A percentile compares a stretch with the other conserved stretches of the same genome.
Evolutionary conservation across 2,888 invertebrate genomes (phyloP).

Genomic region (Eilema griseolum): DNA sequence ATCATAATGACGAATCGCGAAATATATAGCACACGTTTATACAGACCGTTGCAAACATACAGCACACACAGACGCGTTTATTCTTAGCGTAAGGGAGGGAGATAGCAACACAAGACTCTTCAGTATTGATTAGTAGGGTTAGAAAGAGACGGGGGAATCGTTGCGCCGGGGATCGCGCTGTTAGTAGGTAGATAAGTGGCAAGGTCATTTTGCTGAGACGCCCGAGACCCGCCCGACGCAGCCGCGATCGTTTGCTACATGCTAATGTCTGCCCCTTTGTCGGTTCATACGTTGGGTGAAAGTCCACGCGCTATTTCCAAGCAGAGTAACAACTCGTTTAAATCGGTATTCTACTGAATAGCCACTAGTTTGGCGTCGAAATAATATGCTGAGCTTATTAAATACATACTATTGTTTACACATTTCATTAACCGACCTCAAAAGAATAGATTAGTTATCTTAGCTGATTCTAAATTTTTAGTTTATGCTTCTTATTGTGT

Average conservation of each 20-base stretch:
- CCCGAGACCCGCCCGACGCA: slow-evolving; percentile 35
- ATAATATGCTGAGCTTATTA: neutral
- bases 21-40: slow-evolving; percentile 65
- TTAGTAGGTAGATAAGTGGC: slow-evolving; percentile 75
- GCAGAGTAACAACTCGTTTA: neutral
- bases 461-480: neutral
- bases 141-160: slow-evolving; percentile 63
- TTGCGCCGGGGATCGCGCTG: slow-evolving; percentile 63
- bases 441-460: neutral
- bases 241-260: slow-evolving; percentile 36
- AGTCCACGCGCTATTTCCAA: slow-evolving; percentile 39
- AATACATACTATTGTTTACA: neutral
- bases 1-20: slow-evolving; percentile 59
- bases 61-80: slow-evolving; percentile 63
- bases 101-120: slow-evolving; percentile 59
- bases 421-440: neutral
- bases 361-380: neutral
- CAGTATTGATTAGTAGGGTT: slow-evolving; percentile 67
- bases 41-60: slow-evolving; percentile 41
- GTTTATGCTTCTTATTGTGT: neutral
- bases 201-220: slow-evolving; percentile 77
- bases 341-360: neutral
- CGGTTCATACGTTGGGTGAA: slow-evolving; percentile 52
- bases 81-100: slow-evolving; percentile 73
- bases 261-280: slow-evolving; percentile 39